A percentile compares a stretch with the other conserved stretches of the same genome.
phyloP scores from a whole-genome alignment of 2,113 vertebrate species.

The Rhinichthys klamathensis region DNA sequence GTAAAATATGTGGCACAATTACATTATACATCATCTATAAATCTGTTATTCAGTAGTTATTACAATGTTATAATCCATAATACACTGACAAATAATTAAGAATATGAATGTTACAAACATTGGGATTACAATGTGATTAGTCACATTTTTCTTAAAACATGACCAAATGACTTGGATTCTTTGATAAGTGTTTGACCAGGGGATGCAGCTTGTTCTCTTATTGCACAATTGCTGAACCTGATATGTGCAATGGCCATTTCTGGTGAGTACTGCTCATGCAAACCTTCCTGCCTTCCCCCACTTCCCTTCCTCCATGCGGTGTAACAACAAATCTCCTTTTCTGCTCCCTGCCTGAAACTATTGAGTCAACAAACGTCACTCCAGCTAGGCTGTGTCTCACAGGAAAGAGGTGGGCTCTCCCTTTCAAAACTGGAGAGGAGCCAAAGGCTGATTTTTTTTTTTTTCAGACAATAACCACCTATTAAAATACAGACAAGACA shows the following conservation, averaged over 20 bases:
- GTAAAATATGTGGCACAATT: too few relatives aligned
- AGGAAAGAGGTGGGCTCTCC: constrained; percentile 69
- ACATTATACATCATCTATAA: too few relatives aligned
- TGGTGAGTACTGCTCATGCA: constrained; percentile 59
- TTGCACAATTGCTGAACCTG: neutral
- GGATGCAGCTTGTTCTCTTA: neutral
- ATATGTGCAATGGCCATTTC: constrained; percentile 6
- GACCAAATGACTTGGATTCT: neutral
- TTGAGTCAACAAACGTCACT: constrained; percentile 81
- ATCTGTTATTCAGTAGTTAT: neutral
- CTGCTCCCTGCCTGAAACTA: constrained; percentile 75
- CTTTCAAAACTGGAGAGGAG: constrained; percentile 70
- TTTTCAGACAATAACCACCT: constrained; percentile 76
- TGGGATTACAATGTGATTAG: neutral
- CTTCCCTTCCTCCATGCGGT: constrained; percentile 71
- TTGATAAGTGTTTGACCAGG: neutral
- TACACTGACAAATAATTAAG: neutral
- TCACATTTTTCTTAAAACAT: neutral
- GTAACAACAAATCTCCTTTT: constrained; percentile 79
- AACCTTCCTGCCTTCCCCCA: constrained; percentile 39
- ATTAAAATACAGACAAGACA: constrained; percentile 63
- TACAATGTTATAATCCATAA: neutral
- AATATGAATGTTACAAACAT: neutral
- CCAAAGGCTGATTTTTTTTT: constrained; percentile 75
- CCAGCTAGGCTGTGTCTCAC: constrained; percentile 64